Base-by-base conservation (phyloP, 2,113 vertebrate species). In the Pseudopodoces humilis region DNA sequence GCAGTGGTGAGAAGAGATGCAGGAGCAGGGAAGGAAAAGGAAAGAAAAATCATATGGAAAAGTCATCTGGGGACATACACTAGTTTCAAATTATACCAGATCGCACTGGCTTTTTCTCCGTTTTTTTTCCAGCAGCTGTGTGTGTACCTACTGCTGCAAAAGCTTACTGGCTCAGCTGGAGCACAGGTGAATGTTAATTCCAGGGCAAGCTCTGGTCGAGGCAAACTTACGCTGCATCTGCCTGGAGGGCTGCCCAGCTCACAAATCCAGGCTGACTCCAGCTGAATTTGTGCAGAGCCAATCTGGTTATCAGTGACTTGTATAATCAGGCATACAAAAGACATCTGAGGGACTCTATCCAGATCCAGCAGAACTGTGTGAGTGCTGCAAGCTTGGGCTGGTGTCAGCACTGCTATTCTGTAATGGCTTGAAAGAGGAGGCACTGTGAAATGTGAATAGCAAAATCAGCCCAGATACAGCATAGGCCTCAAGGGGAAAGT, bases 181-280 rank as follows among this genome's bases (percentile, higher is more conserved):
- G 87, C 52, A 47, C 89, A 90, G 90, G 94, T 96, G 89, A 91
- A 74, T 49, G n/a, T 84, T 86, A 58, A 71, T 92, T 90, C 60
- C 56, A 59, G 87, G 69, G 27, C 70, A 68, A 81, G 35, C 65
- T 79, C 52, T 89, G 46, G 37, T 83, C 84, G 64, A 58, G 55
- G 55, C 43, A 82, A 24, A 67, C 35, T 67, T 47, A 55, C 0
- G 0, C 35, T 63, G 59, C 68, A 80, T 90, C 76, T 86, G 56
- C 49, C 72, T 93, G 91, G 76, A 92, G 83, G 43, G 47, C 64
- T 93, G 83, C 86, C 82, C 76, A 56, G 80, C 68, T 75, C 83
- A 68, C 65, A 79, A 19, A 88, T 85, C 27, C 37, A 76, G 84
- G 62, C 82, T 9, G 18, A 77, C 39, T 90, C 59, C 76, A 78